phyloP scores from a whole-genome alignment of 1,140 invertebrate genomes.

The Cylas formicarius region DNA sequence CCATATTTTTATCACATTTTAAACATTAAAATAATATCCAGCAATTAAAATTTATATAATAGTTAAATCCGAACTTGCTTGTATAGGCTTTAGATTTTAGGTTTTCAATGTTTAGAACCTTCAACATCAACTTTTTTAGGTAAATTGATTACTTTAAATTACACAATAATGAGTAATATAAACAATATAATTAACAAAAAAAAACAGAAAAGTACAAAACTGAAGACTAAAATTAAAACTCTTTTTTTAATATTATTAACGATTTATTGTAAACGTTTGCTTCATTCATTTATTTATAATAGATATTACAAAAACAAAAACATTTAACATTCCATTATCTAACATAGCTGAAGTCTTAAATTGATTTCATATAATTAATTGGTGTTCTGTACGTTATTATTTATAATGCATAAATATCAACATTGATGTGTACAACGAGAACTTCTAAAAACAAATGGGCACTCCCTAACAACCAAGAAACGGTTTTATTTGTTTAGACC shows the following conservation, averaged over 20 bases:
- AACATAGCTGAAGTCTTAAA: constrained; percentile 34
- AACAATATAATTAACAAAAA: too few species aligned
- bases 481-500: background rate
- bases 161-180: too few species aligned
- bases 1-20: too few species aligned
- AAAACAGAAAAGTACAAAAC: too few species aligned
- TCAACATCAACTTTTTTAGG: too few species aligned
- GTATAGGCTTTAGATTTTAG: too few species aligned
- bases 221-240: constrained; percentile 33
- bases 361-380: constrained; percentile 33
- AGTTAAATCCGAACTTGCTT: too few species aligned
- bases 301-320: constrained; percentile 40
- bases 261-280: constrained; percentile 33
- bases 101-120: too few species aligned
- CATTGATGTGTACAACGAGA: constrained; percentile 29
- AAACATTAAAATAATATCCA: too few species aligned
- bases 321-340: constrained; percentile 39
- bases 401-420: too few species aligned
- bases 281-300: constrained; percentile 31
- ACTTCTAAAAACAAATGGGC: constrained; percentile 25
- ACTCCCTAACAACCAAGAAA: constrained; percentile 16
- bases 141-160: too few species aligned
- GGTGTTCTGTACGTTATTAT: constrained; percentile 39
- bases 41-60: too few species aligned
- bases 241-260: constrained; percentile 18